Evolutionary conservation across 2,113 vertebrate genomes (phyloP), one percentile per base, ranked within the genome.

Genomic region (Istiophorus platypterus): DNA sequence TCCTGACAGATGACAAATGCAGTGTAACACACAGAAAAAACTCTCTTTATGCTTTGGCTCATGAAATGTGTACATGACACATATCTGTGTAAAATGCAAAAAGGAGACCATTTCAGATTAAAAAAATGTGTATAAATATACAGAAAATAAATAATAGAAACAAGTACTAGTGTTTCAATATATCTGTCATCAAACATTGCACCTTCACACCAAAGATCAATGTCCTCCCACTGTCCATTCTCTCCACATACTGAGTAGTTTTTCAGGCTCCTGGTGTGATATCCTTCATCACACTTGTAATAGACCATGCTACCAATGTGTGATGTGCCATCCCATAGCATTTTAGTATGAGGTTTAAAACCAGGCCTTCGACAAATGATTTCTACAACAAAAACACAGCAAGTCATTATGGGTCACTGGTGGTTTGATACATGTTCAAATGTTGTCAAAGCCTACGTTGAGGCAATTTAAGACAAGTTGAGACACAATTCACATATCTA

Each of bases 141-240:
- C n/a, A n/a, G n/a, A 45, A 51, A 22, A 7, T 2, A 51, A 51
- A 7, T 7, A 39, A 39, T 7, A 7, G 22, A 56, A 26, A 11
- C 1, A 58, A 29, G 29, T 27, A 17, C 5, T 31, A 15, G 34
- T 12, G 6, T n/a, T 6, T 34, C 5, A 52, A 26, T 56, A 20
- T 39, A 52, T 69, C 29, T 54, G 10, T 37, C 9, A 42, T 57
- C 5, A 79, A 57, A 80, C 6, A 2, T 70, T 73, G 81, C 92
- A 96, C 95, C 95, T 95, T 95, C 86, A 91, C 95, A 96, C 63
- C 67, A 81, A 15, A 95, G 72, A 72, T 91, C 82, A 81, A 85
- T 62, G 29, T 92, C 92, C 85, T 94, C 91, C 95, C 93, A 95
- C 2, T 47, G 72, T 85, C 92, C 94, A 39, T 84, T 87, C 20